Percentiles rank a stretch among this genome's conserved stretches.
Evolutionary conservation across 2,797 vertebrate genomes (phyloP).

Genomic region (Dicrostonyx torquatus): DNA sequence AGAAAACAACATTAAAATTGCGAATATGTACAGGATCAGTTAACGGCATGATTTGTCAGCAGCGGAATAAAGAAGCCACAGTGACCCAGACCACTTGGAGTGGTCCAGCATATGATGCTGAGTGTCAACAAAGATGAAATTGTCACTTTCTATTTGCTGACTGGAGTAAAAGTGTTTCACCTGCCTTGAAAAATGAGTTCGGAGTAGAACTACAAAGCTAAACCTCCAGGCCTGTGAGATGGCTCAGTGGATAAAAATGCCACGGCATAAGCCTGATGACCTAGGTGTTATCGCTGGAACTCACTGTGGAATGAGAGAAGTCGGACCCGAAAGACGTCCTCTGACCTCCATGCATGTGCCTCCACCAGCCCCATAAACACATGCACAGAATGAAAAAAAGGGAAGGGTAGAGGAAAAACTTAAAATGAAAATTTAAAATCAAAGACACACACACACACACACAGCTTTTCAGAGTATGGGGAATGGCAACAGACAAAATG

Average conservation of each 20-base stretch:
- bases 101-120: not conserved
- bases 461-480: not conserved
- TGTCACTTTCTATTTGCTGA: not conserved
- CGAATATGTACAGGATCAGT: not conserved
- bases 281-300: no score
- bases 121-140: slow-evolving; percentile 31
- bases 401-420: not conserved
- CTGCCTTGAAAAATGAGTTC: slow-evolving; percentile 4
- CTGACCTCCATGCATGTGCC: not conserved
- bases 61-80: slow-evolving; percentile 7
- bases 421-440: not conserved
- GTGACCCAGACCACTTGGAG: not conserved
- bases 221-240: not conserved
- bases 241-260: not conserved
- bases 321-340: not conserved
- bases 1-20: slow-evolving; percentile 35
- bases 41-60: not conserved
- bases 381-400: not conserved
- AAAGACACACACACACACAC: not conserved
- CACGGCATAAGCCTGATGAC: not conserved
- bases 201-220: not conserved
- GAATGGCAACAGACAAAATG: not conserved
- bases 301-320: not conserved
- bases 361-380: no score
- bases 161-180: slow-evolving; percentile 1